Evolutionary conservation across 2,113 vertebrate species (phyloP), one percentile per base, ranked within the genome.

Genomic region (Poecile atricapillus): DNA sequence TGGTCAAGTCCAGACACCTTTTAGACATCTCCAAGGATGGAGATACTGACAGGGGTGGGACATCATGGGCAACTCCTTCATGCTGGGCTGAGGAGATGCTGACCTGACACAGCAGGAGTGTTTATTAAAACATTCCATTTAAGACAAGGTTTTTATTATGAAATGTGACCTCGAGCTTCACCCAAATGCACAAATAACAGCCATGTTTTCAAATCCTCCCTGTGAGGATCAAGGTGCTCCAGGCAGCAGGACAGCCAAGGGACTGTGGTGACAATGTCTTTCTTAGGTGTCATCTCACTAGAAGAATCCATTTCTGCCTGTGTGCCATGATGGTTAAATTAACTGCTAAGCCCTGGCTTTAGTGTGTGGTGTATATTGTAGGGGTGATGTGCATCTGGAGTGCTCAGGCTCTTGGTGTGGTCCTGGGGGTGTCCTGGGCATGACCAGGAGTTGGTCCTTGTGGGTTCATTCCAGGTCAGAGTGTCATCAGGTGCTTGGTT

Each of bases 361-460:
- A 7, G 21, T 41, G 39, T 35, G 15, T 2, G 6, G 13, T 49
- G 67, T 44, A 0, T 16, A 5, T 33, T 59, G 62, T 39, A 56
- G 49, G 62, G 31, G 5, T 3, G 5, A 6, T n/a, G 35, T 53
- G 43, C n/a, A 25, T 16, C 75, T 67, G 75, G 47, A 47, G 44
- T 1, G 0, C 35, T 67, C 52, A 50, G 67, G 27, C 44, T 50
- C 16, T 1, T 25, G 25, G 2, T 14, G 21, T 59, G 37, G 11
- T 8, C 56, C 35, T 49, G 27, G 44, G 4, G 2, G 13, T 50
- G 52, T 14, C 71, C 37, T 37, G 33, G 12, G 27, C 44, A 68
- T 62, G 25, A 41, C 9, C 28, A 17, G 55, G 71, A 50, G 30
- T 11, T 75, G 50, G 23, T 43, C 31, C 25, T 9, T 37, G 46